Conservation (phyloP, 2,113 vertebrate genomes). For the Chrysemys picta region DNA sequence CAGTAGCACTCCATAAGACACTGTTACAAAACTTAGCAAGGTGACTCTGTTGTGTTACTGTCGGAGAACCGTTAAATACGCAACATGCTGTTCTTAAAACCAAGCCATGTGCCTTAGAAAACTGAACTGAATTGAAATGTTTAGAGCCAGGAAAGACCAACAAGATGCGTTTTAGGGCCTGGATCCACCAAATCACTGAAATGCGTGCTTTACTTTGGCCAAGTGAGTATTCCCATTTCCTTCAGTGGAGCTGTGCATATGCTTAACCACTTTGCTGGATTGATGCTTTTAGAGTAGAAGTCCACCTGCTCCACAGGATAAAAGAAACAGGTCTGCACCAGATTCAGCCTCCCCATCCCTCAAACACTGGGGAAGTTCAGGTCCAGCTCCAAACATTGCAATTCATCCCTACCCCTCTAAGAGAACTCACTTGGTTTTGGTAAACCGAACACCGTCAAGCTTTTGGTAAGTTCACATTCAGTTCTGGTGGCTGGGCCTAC, state of each 20-base stretch:
- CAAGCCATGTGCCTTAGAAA: not conserved
- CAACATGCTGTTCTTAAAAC: constrained; percentile 45
- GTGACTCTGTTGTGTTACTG: not conserved
- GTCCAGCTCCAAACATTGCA: not conserved
- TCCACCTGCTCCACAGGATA: not conserved
- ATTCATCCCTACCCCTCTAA: not conserved
- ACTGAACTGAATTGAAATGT: not conserved
- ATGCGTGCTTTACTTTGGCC: not conserved
- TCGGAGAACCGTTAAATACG: not conserved
- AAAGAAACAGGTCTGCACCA: constrained; percentile 37
- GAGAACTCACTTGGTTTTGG: fast-evolving
- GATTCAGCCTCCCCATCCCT: constrained; percentile 27
- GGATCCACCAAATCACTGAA: constrained; percentile 30
- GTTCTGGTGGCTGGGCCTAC: not conserved
- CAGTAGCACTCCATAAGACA: not conserved
- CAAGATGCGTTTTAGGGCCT: constrained; percentile 31
- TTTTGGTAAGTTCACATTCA: not conserved
- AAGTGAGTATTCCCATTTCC: not conserved
- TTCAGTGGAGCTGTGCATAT: constrained; percentile 56
- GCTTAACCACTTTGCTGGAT: constrained; percentile 37
- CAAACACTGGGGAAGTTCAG: constrained; percentile 39
- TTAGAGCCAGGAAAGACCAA: not conserved
- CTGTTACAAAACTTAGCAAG: not conserved
- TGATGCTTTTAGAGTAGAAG: constrained; percentile 47
- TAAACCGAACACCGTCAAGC: not conserved